A percentile compares a stretch with the other conserved stretches of the same genome.
Conservation (phyloP, 2,888 invertebrate genomes). For the Cephalotes varians region DNA sequence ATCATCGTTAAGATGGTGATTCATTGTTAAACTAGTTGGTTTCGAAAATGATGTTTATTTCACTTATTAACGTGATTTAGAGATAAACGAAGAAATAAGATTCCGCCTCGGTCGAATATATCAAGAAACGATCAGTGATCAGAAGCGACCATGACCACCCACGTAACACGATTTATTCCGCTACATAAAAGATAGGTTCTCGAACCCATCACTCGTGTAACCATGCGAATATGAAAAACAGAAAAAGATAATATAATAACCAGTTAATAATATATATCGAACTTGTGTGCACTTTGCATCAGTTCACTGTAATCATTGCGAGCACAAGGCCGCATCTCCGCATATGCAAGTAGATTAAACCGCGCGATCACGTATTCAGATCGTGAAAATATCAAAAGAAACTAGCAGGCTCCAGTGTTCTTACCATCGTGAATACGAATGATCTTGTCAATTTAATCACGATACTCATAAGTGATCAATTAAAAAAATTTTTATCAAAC, state of each 20-base stretch:
- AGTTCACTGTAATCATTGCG: conserved; percentile 17
- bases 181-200: conserved; percentile 5
- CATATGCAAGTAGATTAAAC: conserved; percentile 16
- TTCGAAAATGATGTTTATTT: conserved; percentile 62
- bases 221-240: background rate
- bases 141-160: conserved; percentile 63
- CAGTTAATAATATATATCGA: conserved; percentile 14
- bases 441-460: background rate
- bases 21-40: conserved; percentile 12
- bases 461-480: too few species aligned
- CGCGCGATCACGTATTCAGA: conserved; percentile 15
- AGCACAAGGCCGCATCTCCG: conserved; percentile 23
- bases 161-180: conserved; percentile 63
- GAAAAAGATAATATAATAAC: conserved; percentile 24
- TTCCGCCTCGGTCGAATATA: conserved; percentile 46
- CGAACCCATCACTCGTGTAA: conserved; percentile 1
- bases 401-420: background rate
- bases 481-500: background rate
- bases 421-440: background rate
- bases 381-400: background rate
- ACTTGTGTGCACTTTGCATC: conserved; percentile 23
- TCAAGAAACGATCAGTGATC: conserved; percentile 62
- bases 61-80: conserved; percentile 45
- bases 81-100: conserved; percentile 63
- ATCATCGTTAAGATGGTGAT: background rate